phyloP scores from a whole-genome alignment of 2,797 vertebrate genomes.

The Florisuga fusca region DNA sequence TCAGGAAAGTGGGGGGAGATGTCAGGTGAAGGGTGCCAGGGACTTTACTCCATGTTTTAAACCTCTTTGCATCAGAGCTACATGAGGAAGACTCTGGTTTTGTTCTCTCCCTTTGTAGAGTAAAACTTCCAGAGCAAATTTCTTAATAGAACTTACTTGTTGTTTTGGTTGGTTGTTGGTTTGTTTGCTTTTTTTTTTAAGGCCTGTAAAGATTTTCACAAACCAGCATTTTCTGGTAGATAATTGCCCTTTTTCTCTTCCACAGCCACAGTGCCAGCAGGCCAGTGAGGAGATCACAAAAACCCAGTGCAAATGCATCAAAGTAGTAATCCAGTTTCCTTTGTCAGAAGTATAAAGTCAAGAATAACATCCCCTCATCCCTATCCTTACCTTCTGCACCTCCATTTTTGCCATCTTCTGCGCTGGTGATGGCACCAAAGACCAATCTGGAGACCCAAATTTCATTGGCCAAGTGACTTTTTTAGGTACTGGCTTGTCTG shows the following conservation, averaged over 20 bases:
- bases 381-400: conserved; percentile 68
- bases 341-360: not conserved
- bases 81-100: rapidly evolving
- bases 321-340: rapidly evolving
- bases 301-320: not conserved
- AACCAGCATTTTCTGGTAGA: not conserved
- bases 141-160: not conserved
- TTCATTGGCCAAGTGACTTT: conserved; percentile 88
- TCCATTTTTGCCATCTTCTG: conserved; percentile 80
- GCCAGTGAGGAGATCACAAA: not conserved
- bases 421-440: conserved; percentile 73
- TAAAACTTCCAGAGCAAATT: not conserved
- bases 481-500: conserved; percentile 7
- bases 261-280: not conserved
- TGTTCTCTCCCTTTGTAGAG: not conserved
- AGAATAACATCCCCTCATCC: not conserved
- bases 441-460: conserved; percentile 90
- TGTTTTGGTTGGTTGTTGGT: no score
- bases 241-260: not conserved
- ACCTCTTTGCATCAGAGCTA: not conserved
- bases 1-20: not conserved
- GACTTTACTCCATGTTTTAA: not conserved
- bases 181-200: not conserved
- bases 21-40: rapidly evolving
- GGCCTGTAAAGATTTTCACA: not conserved